Percentiles rank a stretch among this genome's conserved stretches.
Conservation (phyloP, 2,113 vertebrate genomes). For the Natator depressus region DNA sequence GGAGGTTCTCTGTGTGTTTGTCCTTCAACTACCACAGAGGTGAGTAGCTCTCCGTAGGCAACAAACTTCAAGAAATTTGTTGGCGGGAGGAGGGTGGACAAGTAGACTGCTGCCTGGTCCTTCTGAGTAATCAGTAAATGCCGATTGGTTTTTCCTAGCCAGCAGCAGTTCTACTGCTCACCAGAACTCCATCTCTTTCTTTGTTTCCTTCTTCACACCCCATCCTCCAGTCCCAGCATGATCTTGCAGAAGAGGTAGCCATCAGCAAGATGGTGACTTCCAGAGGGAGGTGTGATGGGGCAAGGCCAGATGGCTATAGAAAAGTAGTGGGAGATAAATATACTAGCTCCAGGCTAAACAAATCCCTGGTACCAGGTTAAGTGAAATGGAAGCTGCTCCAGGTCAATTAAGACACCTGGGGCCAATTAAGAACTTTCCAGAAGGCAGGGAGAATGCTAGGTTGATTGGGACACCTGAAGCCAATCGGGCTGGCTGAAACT, state of each 20-base stretch:
- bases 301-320: too few relatives aligned
- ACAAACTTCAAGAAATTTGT: not conserved
- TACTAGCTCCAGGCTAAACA: too few relatives aligned
- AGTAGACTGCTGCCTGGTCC: not conserved
- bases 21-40: not conserved
- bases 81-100: not conserved
- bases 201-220: not conserved
- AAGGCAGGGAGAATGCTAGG: too few relatives aligned
- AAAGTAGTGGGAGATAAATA: too few relatives aligned
- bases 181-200: not conserved
- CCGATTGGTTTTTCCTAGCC: not conserved
- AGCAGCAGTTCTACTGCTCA: not conserved
- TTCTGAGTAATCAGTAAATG: not conserved
- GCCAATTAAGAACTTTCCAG: too few relatives aligned
- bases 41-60: not conserved
- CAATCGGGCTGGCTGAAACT: too few relatives aligned
- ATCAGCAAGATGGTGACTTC: not conserved
- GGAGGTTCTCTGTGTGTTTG: not conserved
- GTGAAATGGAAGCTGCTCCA: too few relatives aligned
- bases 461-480: too few relatives aligned
- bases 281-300: not conserved
- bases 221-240: too few relatives aligned
- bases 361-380: too few relatives aligned
- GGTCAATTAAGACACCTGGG: too few relatives aligned
- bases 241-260: not conserved